Base-by-base conservation (phyloP, 2,113 vertebrate genomes). In the Blennius ocellaris region DNA sequence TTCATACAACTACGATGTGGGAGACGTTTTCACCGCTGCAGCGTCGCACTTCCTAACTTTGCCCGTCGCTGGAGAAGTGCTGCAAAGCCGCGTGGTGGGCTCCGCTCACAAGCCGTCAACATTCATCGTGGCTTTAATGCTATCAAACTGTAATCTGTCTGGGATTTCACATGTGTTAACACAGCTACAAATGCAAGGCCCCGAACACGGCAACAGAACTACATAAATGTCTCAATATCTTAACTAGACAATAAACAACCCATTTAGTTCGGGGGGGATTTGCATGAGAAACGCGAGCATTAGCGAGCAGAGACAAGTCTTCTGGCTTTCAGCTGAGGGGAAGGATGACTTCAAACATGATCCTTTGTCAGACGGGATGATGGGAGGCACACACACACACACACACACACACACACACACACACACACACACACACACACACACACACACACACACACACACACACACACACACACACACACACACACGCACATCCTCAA, bases 91-190 rank as follows among this genome's bases (percentile, higher is more conserved):
- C 37, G 37, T 44, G 70, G 65, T 47, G 44, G 57, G 75, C 73
- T 86, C 83, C 63, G 82, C 80, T 30, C 21, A 30, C 21, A 30
- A 30, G 21, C 21, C 21, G 83, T 77, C 89, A 87, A 71, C 86
- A 72, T 84, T 84, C 89, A 78, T 85, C 77, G 1, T 52, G 69
- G 83, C 81, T 91, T 91, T 92, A 85, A 82, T 49, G 71, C 88
- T 86, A 92, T 92, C 90, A 78, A 81, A 84, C 80, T 83, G 70
- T 93, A 93, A 93, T 93, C 91, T 92, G 90, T 86, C 89, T 87
- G 82, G 91, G 92, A 93, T 93, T 92, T 87, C 72, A 70, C 65
- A 76, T 91, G 89, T 91, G 91, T 93, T 93, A 93, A 93, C 91
- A 93, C 87, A 89, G 86, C 82, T 85, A 80, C 83, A 84, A 73